A percentile compares a stretch with the other conserved stretches of the same genome.
Conservation (phyloP, 1,140 invertebrate species). For the Eumeta japonica region DNA sequence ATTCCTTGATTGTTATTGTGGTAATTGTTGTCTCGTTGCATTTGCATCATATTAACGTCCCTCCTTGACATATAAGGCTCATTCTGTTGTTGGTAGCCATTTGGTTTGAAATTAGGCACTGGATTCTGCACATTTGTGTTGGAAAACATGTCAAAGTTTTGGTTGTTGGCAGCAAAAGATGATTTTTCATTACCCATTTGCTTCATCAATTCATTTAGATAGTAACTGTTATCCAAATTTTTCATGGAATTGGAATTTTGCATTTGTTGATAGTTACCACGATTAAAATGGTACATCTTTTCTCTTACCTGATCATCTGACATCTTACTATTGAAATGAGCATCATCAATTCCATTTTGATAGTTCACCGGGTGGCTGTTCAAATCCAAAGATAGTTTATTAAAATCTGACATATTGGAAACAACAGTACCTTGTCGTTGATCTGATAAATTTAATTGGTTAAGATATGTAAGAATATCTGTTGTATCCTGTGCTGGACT, state of each 20-base stretch:
- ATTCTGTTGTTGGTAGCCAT: slow-evolving; percentile 38
- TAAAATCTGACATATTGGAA: too few species aligned
- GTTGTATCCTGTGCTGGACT: slow-evolving; percentile 25
- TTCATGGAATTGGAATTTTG: too few species aligned
- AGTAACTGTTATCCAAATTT: slow-evolving; percentile 34
- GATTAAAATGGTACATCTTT: slow-evolving; percentile 32
- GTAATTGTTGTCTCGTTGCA: slow-evolving; percentile 24
- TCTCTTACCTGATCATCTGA: slow-evolving; percentile 29
- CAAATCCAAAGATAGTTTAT: too few species aligned
- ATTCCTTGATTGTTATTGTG: slow-evolving; percentile 26
- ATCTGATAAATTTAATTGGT: slow-evolving; percentile 29
- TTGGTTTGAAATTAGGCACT: slow-evolving; percentile 30
- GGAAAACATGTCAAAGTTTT: too few species aligned
- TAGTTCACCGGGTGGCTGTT: too few species aligned
- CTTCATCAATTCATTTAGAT: slow-evolving; percentile 25
- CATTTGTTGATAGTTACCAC: slow-evolving; percentile 24
- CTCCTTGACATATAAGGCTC: slow-evolving; percentile 36
- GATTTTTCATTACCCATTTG: slow-evolving; percentile 22
- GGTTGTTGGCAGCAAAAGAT: too few species aligned
- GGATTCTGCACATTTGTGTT: too few species aligned
- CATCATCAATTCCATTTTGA: not conserved
- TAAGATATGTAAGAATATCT: slow-evolving; percentile 37
- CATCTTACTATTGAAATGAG: not conserved
- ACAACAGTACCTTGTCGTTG: too few species aligned
- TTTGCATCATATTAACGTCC: slow-evolving; percentile 29